Evolutionary conservation across 2,888 invertebrate species (phyloP), one percentile per base, ranked within the genome.

Genomic region (Strigamia maritima): DNA sequence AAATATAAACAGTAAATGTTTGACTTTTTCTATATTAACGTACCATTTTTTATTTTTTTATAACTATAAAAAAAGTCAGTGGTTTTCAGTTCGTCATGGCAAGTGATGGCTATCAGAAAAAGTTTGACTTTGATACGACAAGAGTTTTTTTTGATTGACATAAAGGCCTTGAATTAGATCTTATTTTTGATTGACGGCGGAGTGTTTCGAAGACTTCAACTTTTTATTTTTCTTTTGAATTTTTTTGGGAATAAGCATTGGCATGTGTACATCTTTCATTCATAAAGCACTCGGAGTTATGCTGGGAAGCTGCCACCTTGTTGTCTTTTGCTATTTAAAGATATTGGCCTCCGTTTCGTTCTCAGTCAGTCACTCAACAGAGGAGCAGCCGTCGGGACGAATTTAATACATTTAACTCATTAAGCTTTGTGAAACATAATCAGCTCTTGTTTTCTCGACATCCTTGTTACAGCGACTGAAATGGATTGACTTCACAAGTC

Each of bases 251-350:
- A 54, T 54, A 54, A 54, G 54, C 54, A 54, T 54, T 54, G 54
- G 54, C 54, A 54, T 54, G 54, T 22, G 54, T 54, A 19, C 19
- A 54, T 54, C 54, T 54, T 54, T 54, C 54, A 54, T 54, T 54
- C 54, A 54, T 54, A 54, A 54, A 54, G 54, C 54, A 54, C 54
- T 8, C 1, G 54, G 19, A 54, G 16, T 54, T 54, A 54, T 54
- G 54, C 54, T 54, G 54, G 54, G 54, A 54, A 54, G 54, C 54
- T 54, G 54, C 54, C 54, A 54, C 54, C 54, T 54, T 54, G 54
- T 54, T 54, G 54, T 54, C 54, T 54, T 44, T 54, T 54, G 54
- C 54, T 54, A 54, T 54, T 54, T 54, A 54, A 54, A 54, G 54
- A 54, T 54, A 54, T 54, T 54, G 54, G 54, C 54, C 54, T 19